A percentile compares a stretch with the other conserved stretches of the same genome.
These are phyloP conservation scores for Darevskia nairensis DNA, from an alignment of 2,797 vertebrate genomes.

Conservation along the genomic window DNA sequence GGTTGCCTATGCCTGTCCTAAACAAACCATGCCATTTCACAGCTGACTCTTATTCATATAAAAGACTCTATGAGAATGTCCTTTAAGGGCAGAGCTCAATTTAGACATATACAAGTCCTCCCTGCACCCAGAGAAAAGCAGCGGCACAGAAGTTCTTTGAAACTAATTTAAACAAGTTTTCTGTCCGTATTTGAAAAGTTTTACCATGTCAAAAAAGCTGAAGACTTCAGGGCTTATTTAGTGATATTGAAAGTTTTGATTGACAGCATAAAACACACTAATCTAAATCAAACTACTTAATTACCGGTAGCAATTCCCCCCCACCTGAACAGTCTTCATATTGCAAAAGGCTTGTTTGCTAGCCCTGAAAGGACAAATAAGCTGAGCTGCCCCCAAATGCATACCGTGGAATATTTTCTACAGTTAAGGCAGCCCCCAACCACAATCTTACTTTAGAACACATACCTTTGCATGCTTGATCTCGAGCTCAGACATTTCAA, in stretches of 20 bases:
- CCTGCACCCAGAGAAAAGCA: neutral
- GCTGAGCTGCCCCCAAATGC: too few species aligned
- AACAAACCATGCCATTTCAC: neutral
- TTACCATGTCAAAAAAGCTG: neutral
- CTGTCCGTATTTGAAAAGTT: too few species aligned
- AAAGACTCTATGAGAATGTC: neutral
- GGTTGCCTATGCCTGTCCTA: too few species aligned
- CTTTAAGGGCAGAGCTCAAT: neutral
- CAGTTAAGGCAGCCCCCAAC: neutral
- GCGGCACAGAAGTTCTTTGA: neutral
- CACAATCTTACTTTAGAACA: neutral
- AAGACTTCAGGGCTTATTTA: neutral
- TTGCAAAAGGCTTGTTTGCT: neutral
- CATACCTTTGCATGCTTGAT: constrained; percentile 97
- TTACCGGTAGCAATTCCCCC: neutral
- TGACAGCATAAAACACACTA: neutral
- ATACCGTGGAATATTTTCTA: neutral
- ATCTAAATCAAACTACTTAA: neutral
- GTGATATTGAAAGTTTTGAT: neutral
- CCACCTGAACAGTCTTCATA: neutral
- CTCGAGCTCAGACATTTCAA: constrained; percentile 97
- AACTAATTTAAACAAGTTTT: neutral
- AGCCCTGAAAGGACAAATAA: neutral
- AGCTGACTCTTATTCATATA: neutral
- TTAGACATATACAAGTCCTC: neutral